Base-by-base conservation (phyloP, 2,797 vertebrate genomes). In the Decapterus maruadsi region DNA sequence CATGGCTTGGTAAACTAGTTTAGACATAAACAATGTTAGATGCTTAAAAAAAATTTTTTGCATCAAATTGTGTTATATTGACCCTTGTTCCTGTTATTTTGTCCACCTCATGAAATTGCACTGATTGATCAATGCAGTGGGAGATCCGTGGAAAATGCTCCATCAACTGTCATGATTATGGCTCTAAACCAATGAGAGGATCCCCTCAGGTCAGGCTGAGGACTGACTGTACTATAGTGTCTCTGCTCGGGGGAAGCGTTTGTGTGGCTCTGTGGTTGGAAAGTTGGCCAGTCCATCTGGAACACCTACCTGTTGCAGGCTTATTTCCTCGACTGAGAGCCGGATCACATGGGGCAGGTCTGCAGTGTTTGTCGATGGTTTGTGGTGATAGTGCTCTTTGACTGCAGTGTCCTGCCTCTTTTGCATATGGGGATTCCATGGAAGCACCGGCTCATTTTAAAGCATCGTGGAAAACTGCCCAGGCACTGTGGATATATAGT, bases 351-450 rank as follows among this genome's bases (percentile, higher is more conserved):
- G 74, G 77, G 45, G 45, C 73, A 36, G 81, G 62, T 55, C 50
- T 68, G 40, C 78, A 19, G 59, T 68, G 72, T 74, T 60, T 80
- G 68, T 75, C n/a, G 34, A 38, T 57, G 34, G 71, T 13, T 69
- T 59, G 38, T 11, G 4, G 72, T 16, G 11, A 77, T 81, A 71
- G 67, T 82, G 73, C 78, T 85, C 80, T 84, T 55, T 69, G 78
- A 79, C 68, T 77, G 81, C 70, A 84, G 88, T 14, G 45, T 81
- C 80, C 56, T 0, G 42, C 51, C 88, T 91, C 45, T 45, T 95
- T 96, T 95, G 94, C 94, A 95, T 94, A 86, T 7, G 19, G 88
- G 85, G 85, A 92, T 94, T 94, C 92, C 94, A 86, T 93, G 90
- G 91, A 94, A 91, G 89, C 81, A 72, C 65, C 40, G 65, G 75